These are phyloP conservation scores for Pantala flavescens DNA, from an alignment of 1,140 invertebrate genomes.

Conservation along the genomic window DNA sequence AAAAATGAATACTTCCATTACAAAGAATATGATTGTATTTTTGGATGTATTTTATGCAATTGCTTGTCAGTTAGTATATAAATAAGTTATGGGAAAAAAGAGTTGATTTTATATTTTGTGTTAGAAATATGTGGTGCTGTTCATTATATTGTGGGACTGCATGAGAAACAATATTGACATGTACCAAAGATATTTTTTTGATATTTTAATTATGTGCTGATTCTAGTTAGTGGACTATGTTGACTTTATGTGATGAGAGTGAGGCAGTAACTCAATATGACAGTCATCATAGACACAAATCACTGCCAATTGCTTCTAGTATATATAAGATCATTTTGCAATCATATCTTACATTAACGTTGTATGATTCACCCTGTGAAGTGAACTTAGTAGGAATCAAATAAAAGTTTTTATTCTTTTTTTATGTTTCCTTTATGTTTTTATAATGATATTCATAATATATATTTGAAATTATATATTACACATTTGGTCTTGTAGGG, in stretches of 20 bases:
- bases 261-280: constrained; percentile 5
- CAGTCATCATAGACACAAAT: not conserved
- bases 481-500: too few relatives aligned
- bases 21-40: not conserved
- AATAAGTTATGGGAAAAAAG: not conserved
- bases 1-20: not conserved
- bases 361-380: not conserved
- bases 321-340: not conserved
- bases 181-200: constrained; percentile 9
- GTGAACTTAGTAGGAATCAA: constrained; percentile 1
- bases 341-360: not conserved
- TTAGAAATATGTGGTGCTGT: constrained; percentile 6
- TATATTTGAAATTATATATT: too few relatives aligned
- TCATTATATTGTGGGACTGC: constrained; percentile 6
- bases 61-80: not conserved
- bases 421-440: not conserved
- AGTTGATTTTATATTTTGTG: constrained; percentile 8
- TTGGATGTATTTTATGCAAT: not conserved
- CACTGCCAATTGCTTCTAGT: constrained; percentile 8
- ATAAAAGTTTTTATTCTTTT: constrained; percentile 9
- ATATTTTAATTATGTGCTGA: not conserved
- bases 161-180: constrained; percentile 2
- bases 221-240: not conserved
- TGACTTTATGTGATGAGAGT: not conserved
- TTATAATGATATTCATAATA: too few relatives aligned